A percentile compares a stretch with the other conserved stretches of the same genome.
Evolutionary conservation across 2,888 invertebrate species (phyloP).

Genomic region (Liodrosophila aerea): DNA sequence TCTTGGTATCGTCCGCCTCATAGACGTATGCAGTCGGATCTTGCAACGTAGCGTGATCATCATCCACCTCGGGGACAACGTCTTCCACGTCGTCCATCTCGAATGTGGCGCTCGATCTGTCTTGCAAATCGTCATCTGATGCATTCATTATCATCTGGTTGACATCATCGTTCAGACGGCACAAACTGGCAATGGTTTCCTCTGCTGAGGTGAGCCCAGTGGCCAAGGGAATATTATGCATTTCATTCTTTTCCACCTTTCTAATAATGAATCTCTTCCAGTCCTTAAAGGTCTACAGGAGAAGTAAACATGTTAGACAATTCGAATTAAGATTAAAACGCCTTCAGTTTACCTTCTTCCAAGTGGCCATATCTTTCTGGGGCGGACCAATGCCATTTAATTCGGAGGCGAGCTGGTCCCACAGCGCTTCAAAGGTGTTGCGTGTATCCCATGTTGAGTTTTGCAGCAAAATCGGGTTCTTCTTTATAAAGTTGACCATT

Average conservation of each 20-base stretch:
- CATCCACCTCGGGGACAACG: conserved; percentile 57
- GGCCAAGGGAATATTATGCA: conserved; percentile 60
- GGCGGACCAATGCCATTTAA: conserved; percentile 54
- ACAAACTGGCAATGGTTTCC: conserved; percentile 61
- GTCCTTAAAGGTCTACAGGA: conserved; percentile 55
- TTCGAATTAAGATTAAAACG: neutral
- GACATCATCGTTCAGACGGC: conserved; percentile 58
- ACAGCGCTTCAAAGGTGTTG: conserved; percentile 43
- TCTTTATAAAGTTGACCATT: conserved; percentile 56
- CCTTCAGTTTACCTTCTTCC: conserved; percentile 51
- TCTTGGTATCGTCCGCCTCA: conserved; percentile 56
- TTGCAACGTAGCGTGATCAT: conserved; percentile 46
- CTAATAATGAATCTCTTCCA: conserved; percentile 64
- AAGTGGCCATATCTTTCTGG: conserved; percentile 55
- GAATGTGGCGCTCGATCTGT: conserved; percentile 48
- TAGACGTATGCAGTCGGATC: conserved; percentile 48
- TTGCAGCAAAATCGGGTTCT: conserved; percentile 54
- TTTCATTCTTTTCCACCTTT: conserved; percentile 64
- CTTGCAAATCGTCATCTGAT: conserved; percentile 61
- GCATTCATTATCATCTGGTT: conserved; percentile 56
- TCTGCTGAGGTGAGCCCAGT: conserved; percentile 57
- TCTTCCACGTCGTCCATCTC: conserved; percentile 64
- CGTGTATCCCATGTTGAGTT: conserved; percentile 63
- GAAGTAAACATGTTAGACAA: too few species aligned
- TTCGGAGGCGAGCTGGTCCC: conserved; percentile 55